Conservation (phyloP, 64 coral and sea anemone genomes). For the Catalaphyllia jardinei region DNA sequence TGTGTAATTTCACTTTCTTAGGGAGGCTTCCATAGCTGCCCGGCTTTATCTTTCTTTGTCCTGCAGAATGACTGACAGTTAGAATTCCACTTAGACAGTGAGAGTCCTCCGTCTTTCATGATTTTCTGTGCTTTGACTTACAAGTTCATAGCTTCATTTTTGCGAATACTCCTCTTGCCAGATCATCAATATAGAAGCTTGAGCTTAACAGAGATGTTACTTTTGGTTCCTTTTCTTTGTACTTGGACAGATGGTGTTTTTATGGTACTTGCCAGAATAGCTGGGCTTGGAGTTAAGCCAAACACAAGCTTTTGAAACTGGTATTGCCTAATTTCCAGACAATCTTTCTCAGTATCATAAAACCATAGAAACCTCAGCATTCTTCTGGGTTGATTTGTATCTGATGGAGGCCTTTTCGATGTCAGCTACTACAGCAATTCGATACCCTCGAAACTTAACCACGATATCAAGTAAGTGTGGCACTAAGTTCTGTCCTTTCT, state of each 20-base stretch:
- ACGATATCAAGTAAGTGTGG: slow-evolving; percentile 26
- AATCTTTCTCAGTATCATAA: slow-evolving; percentile 14
- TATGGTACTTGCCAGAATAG: slow-evolving; percentile 45
- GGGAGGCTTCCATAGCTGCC: background rate
- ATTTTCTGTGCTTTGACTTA: slow-evolving; percentile 48
- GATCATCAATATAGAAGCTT: slow-evolving; percentile 66
- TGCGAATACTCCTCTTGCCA: slow-evolving; percentile 15
- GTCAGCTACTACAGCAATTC: slow-evolving; percentile 15
- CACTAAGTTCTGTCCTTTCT: slow-evolving; percentile 28
- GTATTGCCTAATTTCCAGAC: slow-evolving; percentile 2
- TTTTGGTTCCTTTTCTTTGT: slow-evolving; percentile 41
- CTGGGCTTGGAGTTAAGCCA: slow-evolving; percentile 47
- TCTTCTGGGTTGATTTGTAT: slow-evolving; percentile 24
- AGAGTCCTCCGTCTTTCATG: slow-evolving; percentile 72
- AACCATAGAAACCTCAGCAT: slow-evolving; percentile 40
- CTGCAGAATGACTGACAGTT: background rate
- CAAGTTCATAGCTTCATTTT: slow-evolving; percentile 14
- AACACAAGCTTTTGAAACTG: slow-evolving; percentile 57
- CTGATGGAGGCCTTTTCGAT: slow-evolving; percentile 34
- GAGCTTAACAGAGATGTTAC: slow-evolving; percentile 25
- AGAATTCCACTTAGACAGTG: slow-evolving; percentile 46
- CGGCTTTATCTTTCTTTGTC: background rate
- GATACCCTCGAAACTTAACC: slow-evolving; percentile 36
- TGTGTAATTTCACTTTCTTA: background rate
- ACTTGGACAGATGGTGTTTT: slow-evolving; percentile 40